phyloP scores from a whole-genome alignment of 1,140 invertebrate genomes.

The Dendrolimus punctatus region DNA sequence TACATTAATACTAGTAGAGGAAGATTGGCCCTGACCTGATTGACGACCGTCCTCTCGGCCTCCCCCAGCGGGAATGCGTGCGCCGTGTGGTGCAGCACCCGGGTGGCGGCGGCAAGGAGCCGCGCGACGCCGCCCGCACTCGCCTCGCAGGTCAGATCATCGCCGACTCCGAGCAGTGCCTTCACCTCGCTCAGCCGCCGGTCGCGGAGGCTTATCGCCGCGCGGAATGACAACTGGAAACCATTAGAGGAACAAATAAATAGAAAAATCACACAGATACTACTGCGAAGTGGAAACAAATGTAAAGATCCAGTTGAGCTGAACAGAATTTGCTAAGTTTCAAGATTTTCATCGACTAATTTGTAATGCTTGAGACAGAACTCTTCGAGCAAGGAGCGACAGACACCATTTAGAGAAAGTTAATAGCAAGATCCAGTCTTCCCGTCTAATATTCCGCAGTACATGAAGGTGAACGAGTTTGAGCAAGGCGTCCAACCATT shows the following conservation, averaged over 20 bases:
- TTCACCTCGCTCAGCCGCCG: constrained; percentile 73
- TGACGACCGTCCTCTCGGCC: constrained; percentile 75
- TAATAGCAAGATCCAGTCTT: too few species aligned
- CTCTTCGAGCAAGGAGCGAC: too few species aligned
- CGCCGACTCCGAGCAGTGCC: constrained; percentile 67
- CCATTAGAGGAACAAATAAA: not conserved
- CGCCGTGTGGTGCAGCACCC: constrained; percentile 68
- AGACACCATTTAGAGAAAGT: too few species aligned
- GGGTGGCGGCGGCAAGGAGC: constrained; percentile 62
- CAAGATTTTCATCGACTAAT: too few species aligned
- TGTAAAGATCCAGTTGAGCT: too few species aligned
- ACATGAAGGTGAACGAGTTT: too few species aligned
- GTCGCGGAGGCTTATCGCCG: constrained; percentile 75
- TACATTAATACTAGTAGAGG: not conserved
- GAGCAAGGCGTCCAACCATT: too few species aligned
- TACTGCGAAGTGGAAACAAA: too few species aligned
- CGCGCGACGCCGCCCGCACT: constrained; percentile 40
- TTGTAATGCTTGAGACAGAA: too few species aligned
- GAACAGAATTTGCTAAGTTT: too few species aligned
- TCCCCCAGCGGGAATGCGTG: constrained; percentile 75
- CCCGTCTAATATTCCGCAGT: too few species aligned
- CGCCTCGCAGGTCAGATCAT: constrained; percentile 31
- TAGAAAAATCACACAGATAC: too few species aligned
- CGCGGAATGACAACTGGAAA: constrained; percentile 75
- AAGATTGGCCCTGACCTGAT: constrained; percentile 59